A percentile compares a stretch with the other conserved stretches of the same genome.
Evolutionary conservation across 2,888 invertebrate species (phyloP).

Genomic region (Cerastis rubricosa): DNA sequence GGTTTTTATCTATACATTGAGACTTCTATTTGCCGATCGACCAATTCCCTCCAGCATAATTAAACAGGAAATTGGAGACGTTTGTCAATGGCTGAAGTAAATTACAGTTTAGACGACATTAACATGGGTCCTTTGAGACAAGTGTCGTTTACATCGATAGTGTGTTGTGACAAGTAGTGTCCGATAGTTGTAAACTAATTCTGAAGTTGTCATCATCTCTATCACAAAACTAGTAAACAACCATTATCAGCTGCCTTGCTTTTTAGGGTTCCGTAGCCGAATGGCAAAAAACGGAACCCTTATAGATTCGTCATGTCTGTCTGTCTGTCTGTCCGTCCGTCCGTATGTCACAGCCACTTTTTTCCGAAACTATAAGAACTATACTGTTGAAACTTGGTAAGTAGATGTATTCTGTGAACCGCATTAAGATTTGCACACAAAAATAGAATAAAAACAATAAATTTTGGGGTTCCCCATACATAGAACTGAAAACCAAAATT

Average conservation of each 20-base stretch:
- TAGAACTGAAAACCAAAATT: no score
- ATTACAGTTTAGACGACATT: constrained; percentile 24
- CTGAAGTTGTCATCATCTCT: neutral
- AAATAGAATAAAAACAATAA: no score
- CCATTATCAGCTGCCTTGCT: neutral
- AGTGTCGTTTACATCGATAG: neutral
- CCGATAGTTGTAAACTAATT: neutral
- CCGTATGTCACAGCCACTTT: no score
- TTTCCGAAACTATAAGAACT: no score
- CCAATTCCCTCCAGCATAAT: constrained; percentile 27
- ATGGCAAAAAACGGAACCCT: no score
- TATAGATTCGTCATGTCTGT: no score
- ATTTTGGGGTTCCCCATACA: no score
- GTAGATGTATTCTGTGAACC: no score
- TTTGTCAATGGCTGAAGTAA: constrained; percentile 25
- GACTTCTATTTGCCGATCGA: neutral
- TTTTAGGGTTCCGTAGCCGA: no score
- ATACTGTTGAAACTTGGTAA: no score
- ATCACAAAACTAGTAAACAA: neutral
- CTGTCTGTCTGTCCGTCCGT: no score
- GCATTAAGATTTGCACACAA: no score
- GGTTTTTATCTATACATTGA: constrained; percentile 1
- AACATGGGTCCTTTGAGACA: constrained; percentile 21
- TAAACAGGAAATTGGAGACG: constrained; percentile 30
- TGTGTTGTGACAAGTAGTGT: constrained; percentile 1